A percentile compares a stretch with the other conserved stretches of the same genome.
Evolutionary conservation across 2,797 vertebrate genomes (phyloP).

Genomic region (Paedocypris micromegethes): DNA sequence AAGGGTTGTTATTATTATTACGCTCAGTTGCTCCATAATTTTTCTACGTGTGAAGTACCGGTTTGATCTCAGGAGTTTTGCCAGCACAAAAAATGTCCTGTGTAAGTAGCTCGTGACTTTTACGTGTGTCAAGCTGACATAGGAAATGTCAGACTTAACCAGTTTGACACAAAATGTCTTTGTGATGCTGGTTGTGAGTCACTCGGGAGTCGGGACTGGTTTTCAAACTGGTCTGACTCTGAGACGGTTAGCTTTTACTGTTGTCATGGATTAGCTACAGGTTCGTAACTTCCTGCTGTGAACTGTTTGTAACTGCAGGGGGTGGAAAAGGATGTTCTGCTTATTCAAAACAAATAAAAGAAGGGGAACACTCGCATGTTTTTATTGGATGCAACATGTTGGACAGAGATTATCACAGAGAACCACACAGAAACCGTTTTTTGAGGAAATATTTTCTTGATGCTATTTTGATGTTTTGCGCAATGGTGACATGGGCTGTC

Average conservation of each 20-base stretch:
- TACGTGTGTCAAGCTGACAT: slow-evolving; percentile 5
- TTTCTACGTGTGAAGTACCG: slow-evolving; percentile 4
- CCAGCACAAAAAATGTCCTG: not conserved
- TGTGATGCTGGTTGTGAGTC: slow-evolving; percentile 2
- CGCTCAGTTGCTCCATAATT: slow-evolving; percentile 1
- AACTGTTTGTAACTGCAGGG: slow-evolving; percentile 27
- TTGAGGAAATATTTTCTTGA: not conserved
- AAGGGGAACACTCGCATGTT: slow-evolving; percentile 12
- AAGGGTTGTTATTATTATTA: slow-evolving; percentile 5
- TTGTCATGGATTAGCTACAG: slow-evolving; percentile 28
- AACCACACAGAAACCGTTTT: slow-evolving; percentile 18
- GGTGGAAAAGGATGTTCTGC: slow-evolving; percentile 24
- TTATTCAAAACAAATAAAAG: slow-evolving; percentile 30
- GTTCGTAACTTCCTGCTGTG: slow-evolving; percentile 38
- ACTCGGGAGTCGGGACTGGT: not conserved
- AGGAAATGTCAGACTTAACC: slow-evolving; percentile 6
- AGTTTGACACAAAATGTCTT: slow-evolving; percentile 6
- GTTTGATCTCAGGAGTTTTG: not conserved
- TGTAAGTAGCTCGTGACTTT: not conserved
- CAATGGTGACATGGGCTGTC: no score
- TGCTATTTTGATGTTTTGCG: no score
- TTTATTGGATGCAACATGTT: slow-evolving; percentile 26
- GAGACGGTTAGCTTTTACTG: slow-evolving; percentile 29
- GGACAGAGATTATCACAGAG: slow-evolving; percentile 7
- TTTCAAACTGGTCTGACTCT: slow-evolving; percentile 6